A percentile compares a stretch with the other conserved stretches of the same genome.
Conservation (phyloP, 2,888 invertebrate genomes). For the Phrixothrix hirtus region DNA sequence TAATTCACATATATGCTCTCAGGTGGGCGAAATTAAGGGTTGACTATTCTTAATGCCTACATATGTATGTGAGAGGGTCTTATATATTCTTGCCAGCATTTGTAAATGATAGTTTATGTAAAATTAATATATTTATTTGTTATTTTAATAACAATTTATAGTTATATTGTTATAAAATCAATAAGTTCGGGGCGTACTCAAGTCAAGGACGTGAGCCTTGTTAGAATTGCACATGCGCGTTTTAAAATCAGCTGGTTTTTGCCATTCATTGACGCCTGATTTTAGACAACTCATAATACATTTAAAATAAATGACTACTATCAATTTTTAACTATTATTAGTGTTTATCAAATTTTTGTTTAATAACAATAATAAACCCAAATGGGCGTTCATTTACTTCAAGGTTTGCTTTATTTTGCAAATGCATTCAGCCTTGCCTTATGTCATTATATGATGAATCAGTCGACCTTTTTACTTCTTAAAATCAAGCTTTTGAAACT, state of each 20-base stretch:
- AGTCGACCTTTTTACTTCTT: not conserved
- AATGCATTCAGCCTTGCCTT: not conserved
- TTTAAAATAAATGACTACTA: too few species aligned
- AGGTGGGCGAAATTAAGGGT: too few species aligned
- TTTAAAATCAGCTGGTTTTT: slow-evolving; percentile 45
- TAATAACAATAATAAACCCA: too few species aligned
- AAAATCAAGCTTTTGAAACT: too few species aligned
- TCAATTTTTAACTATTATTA: too few species aligned
- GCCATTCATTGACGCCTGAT: slow-evolving; percentile 24
- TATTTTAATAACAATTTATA: too few species aligned
- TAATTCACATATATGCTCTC: too few species aligned
- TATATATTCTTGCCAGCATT: too few species aligned
- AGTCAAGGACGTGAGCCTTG: slow-evolving; percentile 38
- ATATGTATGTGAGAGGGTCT: too few species aligned
- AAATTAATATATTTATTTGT: slow-evolving; percentile 27
- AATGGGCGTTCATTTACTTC: not conserved
- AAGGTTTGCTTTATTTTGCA: not conserved
- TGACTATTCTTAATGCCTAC: too few species aligned
- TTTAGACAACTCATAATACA: slow-evolving; percentile 14
- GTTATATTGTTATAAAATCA: slow-evolving; percentile 47
- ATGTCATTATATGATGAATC: not conserved
- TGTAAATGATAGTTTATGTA: not conserved
- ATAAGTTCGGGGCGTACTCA: slow-evolving; percentile 51
- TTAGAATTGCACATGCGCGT: slow-evolving; percentile 41
- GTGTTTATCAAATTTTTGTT: too few species aligned